A percentile compares a stretch with the other conserved stretches of the same genome.
phyloP scores from a whole-genome alignment of 1,140 invertebrate genomes.

The Asobara japonica region DNA sequence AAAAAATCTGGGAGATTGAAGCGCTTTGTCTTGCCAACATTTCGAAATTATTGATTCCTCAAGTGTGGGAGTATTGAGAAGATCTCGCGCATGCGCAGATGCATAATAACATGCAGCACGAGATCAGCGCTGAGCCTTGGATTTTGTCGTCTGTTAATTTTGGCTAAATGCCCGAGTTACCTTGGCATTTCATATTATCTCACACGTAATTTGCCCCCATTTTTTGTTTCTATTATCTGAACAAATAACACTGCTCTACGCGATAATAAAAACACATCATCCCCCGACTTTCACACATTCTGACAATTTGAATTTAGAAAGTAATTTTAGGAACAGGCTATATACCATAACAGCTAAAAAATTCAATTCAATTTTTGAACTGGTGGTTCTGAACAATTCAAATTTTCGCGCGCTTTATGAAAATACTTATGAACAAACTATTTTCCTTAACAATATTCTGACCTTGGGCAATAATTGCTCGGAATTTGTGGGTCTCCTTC shows the following conservation, averaged over 20 bases:
- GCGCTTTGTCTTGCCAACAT: not conserved
- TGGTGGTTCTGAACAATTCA: no score
- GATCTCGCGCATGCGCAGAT: not conserved
- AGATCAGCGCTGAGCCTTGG: not conserved
- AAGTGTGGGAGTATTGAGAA: not conserved
- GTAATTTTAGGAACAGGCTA: no score
- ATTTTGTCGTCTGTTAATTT: not conserved
- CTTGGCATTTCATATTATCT: not conserved
- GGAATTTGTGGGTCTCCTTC: no score
- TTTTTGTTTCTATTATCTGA: not conserved
- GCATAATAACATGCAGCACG: not conserved
- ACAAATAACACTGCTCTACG: not conserved
- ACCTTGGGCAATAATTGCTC: no score
- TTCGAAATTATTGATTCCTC: not conserved
- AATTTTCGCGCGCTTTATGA: no score
- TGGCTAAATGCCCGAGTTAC: not conserved
- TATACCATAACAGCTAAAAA: no score
- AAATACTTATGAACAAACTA: no score
- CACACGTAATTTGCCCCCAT: not conserved
- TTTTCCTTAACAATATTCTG: no score
- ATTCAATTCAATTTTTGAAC: no score
- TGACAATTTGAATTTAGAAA: no score
- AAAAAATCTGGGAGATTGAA: not conserved
- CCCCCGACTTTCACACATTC: no score
- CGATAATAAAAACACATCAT: no score